Conservation (phyloP, 2,888 invertebrate genomes). For the Aleiodes leptofemur region DNA sequence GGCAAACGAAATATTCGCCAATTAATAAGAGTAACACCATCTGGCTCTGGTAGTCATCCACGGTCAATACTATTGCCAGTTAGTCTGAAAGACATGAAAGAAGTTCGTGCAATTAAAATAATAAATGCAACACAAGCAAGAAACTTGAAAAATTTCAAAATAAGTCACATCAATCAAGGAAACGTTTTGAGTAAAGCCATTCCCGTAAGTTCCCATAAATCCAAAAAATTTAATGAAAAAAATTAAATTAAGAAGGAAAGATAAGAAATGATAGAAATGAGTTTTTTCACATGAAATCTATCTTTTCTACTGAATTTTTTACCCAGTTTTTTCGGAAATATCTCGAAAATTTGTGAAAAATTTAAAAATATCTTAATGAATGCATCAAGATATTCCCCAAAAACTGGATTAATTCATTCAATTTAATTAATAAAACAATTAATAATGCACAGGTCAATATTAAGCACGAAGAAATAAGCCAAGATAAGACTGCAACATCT, state of each 20-base stretch:
- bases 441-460: constrained; percentile 60
- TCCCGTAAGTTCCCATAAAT: constrained; percentile 58
- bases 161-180: constrained; percentile 62
- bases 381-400: neutral
- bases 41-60: constrained; percentile 73
- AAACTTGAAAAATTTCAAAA: constrained; percentile 68
- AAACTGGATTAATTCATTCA: neutral
- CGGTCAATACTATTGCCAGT: constrained; percentile 85
- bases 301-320: too few species aligned
- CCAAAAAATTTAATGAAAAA: too few species aligned
- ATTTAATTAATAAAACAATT: constrained; percentile 9
- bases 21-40: constrained; percentile 72
- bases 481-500: constrained; percentile 62
- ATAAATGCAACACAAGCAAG: constrained; percentile 79
- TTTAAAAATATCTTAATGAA: neutral
- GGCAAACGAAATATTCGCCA: constrained; percentile 69
- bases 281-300: too few species aligned
- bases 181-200: constrained; percentile 67
- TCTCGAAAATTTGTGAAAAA: too few species aligned
- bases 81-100: constrained; percentile 83
- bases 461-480: constrained; percentile 65
- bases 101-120: constrained; percentile 84
- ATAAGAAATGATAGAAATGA: too few species aligned
- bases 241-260: too few species aligned
- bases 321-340: neutral